phyloP scores from a whole-genome alignment of 1,140 invertebrate species.

The Ylistrum balloti region DNA sequence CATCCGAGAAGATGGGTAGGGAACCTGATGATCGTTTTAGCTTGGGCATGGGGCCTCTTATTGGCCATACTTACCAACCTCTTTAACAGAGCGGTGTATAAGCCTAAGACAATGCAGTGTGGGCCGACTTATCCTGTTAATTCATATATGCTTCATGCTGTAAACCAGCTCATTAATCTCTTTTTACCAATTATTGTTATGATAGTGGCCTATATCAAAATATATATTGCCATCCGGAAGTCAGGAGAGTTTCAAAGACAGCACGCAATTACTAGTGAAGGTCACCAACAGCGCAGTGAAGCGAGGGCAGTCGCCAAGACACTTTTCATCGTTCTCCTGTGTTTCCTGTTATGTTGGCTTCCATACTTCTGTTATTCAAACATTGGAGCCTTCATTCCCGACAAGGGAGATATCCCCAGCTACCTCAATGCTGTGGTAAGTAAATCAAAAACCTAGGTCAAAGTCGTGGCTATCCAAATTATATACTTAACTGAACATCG shows the following conservation, averaged over 20 bases:
- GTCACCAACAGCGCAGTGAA: constrained; percentile 74
- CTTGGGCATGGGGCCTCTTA: constrained; percentile 81
- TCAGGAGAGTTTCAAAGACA: constrained; percentile 75
- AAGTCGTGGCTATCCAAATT: too few relatives aligned
- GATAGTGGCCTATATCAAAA: constrained; percentile 80
- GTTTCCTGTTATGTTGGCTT: constrained; percentile 81
- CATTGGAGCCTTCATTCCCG: constrained; percentile 72
- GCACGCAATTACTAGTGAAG: constrained; percentile 62
- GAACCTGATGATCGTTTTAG: constrained; percentile 77
- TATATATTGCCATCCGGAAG: constrained; percentile 81
- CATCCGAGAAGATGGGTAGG: background rate
- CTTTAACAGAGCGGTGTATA: constrained; percentile 79
- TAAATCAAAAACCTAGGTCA: too few relatives aligned
- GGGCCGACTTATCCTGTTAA: constrained; percentile 80
- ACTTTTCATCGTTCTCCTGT: constrained; percentile 81
- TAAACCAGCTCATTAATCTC: constrained; percentile 75
- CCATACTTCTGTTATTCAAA: constrained; percentile 82
- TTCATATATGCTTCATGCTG: constrained; percentile 74
- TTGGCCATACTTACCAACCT: constrained; percentile 76
- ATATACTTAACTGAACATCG: too few relatives aligned
- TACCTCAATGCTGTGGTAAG: background rate
- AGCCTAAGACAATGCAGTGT: constrained; percentile 82
- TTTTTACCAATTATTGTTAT: constrained; percentile 80
- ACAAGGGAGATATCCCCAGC: constrained; percentile 71
- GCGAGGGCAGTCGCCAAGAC: constrained; percentile 82